These are phyloP conservation scores for Etheostoma spectabile DNA, from an alignment of 2,113 vertebrate genomes.

Conservation along the genomic window DNA sequence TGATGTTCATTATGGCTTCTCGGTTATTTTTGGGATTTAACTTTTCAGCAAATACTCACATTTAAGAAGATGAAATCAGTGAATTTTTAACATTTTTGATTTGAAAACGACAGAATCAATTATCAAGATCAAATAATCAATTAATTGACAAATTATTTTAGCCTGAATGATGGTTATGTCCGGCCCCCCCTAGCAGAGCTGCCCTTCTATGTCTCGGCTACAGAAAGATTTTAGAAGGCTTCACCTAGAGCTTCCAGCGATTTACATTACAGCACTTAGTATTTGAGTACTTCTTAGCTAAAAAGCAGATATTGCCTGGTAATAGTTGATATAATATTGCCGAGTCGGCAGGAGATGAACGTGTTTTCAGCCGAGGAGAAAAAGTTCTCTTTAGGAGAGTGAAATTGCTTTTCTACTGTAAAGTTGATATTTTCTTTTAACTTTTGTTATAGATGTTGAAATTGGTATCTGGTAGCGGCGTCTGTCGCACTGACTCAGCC, in stretches of 20 bases:
- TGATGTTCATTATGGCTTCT: too few species aligned
- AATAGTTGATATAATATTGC: neutral
- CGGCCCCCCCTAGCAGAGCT: neutral
- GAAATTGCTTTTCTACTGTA: slow-evolving; percentile 37
- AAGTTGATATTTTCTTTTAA: slow-evolving; percentile 37
- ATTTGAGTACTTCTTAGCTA: neutral
- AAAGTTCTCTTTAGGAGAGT: slow-evolving; percentile 23
- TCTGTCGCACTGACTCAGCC: slow-evolving; percentile 64
- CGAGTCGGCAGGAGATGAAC: neutral
- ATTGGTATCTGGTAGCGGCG: slow-evolving; percentile 46
- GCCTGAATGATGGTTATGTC: neutral
- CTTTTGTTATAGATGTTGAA: slow-evolving; percentile 40
- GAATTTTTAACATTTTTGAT: too few species aligned
- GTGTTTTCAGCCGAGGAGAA: neutral
- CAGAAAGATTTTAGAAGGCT: neutral
- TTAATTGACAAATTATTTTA: too few species aligned
- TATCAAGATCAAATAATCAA: too few species aligned
- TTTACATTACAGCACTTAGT: neutral
- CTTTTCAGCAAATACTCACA: neutral
- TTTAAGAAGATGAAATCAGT: neutral
- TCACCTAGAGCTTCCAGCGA: neutral
- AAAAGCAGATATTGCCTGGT: neutral
- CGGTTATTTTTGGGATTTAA: too few species aligned
- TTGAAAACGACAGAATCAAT: too few species aligned
- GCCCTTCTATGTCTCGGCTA: neutral